Evolutionary conservation across 2,113 vertebrate genomes (phyloP).

Genomic region (Falco punctatus): DNA sequence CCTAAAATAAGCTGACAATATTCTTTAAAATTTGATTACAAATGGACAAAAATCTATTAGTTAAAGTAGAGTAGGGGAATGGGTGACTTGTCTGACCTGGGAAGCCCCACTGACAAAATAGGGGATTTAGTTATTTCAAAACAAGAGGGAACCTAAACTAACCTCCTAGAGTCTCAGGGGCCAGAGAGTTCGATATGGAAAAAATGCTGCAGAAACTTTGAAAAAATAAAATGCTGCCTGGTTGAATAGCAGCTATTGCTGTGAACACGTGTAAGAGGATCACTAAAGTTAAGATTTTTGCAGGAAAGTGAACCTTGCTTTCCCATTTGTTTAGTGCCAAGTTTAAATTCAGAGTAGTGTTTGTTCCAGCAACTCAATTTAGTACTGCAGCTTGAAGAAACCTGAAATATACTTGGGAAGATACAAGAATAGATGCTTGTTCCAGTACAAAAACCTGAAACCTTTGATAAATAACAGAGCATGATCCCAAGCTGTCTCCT

Average conservation of each 20-base stretch:
- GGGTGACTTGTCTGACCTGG: not conserved
- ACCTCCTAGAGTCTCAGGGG: fast-evolving
- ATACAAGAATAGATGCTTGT: not conserved
- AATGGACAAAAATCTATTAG: not conserved
- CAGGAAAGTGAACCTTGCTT: not conserved
- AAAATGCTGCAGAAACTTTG: not conserved
- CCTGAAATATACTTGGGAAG: not conserved
- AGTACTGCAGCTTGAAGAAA: not conserved
- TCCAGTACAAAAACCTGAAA: not conserved
- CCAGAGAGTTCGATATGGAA: not conserved
- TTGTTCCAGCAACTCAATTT: not conserved
- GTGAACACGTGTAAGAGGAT: not conserved
- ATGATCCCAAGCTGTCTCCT: conserved; percentile 1
- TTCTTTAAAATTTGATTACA: not conserved
- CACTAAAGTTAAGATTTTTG: not conserved
- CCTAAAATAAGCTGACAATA: not conserved
- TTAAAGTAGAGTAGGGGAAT: not conserved
- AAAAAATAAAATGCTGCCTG: not conserved
- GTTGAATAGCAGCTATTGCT: not conserved
- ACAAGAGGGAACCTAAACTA: not conserved
- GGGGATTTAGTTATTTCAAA: not conserved
- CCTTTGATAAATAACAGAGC: conserved; percentile 48
- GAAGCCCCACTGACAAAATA: not conserved
- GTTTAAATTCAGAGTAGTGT: not conserved
- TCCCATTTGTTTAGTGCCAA: not conserved